A percentile compares a stretch with the other conserved stretches of the same genome.
Evolutionary conservation across 2,888 invertebrate genomes (phyloP).

Genomic region (Sacculina carcini): DNA sequence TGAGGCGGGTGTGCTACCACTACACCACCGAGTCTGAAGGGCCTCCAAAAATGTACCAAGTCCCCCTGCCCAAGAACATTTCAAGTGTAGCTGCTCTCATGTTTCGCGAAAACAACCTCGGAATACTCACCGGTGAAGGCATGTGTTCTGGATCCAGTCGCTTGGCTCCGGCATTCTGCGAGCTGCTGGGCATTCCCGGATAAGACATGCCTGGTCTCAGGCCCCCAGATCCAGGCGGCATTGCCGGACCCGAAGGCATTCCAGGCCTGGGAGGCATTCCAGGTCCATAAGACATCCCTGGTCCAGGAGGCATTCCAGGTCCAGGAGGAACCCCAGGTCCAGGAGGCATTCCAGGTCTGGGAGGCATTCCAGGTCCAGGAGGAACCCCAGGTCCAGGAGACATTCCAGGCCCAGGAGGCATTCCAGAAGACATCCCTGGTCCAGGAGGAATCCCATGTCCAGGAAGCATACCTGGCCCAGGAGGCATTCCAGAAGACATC

Average conservation of each 20-base stretch:
- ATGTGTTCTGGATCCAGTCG: constrained; percentile 57
- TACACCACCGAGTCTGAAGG: too few relatives aligned
- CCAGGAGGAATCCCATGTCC: constrained; percentile 13
- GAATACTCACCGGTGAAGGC: constrained; percentile 14
- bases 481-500: not conserved
- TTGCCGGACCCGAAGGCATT: constrained; percentile 9
- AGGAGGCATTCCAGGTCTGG: constrained; percentile 5
- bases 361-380: constrained; percentile 7
- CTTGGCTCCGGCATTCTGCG: constrained; percentile 13
- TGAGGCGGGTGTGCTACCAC: too few relatives aligned
- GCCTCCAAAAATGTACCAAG: too few relatives aligned
- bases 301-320: constrained; percentile 4
- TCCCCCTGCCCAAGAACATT: too few relatives aligned
- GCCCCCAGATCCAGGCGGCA: constrained; percentile 13
- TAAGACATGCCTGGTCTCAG: constrained; percentile 6
- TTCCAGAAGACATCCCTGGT: too few relatives aligned
- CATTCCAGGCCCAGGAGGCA: not conserved
- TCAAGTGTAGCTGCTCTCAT: not conserved
- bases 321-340: constrained; percentile 2
- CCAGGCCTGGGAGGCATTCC: too few relatives aligned
- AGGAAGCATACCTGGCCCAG: constrained; percentile 15
- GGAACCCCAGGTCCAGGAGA: constrained; percentile 6
- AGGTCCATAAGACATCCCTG: too few relatives aligned
- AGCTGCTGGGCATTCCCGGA: constrained; percentile 9
- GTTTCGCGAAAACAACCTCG: not conserved